Conservation (phyloP, 2,888 invertebrate genomes). For the Drosophila koepferae region DNA sequence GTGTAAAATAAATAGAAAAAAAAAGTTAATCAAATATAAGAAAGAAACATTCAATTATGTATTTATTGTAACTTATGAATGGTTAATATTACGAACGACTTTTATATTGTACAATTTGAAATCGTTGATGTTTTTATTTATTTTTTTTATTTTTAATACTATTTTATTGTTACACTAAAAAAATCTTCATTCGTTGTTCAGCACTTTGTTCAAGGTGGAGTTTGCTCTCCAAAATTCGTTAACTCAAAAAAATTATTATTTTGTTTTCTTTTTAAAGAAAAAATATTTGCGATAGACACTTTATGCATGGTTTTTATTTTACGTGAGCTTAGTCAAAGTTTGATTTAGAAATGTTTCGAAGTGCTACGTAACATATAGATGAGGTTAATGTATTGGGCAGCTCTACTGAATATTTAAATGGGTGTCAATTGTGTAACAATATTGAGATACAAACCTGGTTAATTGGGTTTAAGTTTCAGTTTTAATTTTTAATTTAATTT, state of each 20-base stretch:
- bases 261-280: constrained; percentile 46
- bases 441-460: constrained; percentile 72
- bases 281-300: constrained; percentile 77
- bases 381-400: constrained; percentile 31
- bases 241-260: not conserved
- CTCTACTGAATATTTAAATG: constrained; percentile 27
- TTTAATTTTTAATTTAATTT: not conserved
- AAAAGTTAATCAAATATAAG: constrained; percentile 73
- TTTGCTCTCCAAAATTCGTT: constrained; percentile 83
- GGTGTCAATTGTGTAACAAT: constrained; percentile 40
- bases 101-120: constrained; percentile 68
- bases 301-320: constrained; percentile 10
- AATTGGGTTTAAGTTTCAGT: constrained; percentile 20
- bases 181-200: constrained; percentile 79
- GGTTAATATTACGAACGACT: constrained; percentile 80
- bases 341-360: constrained; percentile 3
- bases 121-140: constrained; percentile 37
- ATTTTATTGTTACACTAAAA: constrained; percentile 43
- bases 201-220: constrained; percentile 84
- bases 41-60: constrained; percentile 70
- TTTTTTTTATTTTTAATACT: constrained; percentile 43
- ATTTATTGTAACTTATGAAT: constrained; percentile 74
- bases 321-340: constrained; percentile 19
- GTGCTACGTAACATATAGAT: constrained; percentile 17
- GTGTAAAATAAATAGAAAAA: constrained; percentile 48